Evolutionary conservation across 2,113 vertebrate genomes (phyloP), one percentile per base, ranked within the genome.

Genomic region (Festucalex cinctus): DNA sequence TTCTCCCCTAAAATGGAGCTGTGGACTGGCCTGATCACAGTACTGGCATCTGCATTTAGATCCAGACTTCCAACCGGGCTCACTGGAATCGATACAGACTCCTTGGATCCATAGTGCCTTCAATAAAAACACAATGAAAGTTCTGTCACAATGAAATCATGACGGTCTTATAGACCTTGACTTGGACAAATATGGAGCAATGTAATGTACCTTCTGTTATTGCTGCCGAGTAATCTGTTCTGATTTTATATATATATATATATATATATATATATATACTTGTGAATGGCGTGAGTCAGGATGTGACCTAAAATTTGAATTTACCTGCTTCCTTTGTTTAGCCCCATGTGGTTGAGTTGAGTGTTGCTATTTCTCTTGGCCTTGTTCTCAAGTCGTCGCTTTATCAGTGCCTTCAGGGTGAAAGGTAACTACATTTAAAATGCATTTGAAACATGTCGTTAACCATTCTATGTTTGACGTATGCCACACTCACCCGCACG

Each of bases 1-100:
- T 91, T 94, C 76, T 98, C 94, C 6, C 94, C 95, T 43, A 95
- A 74, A 59, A 98, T 92, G 64, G 96, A 98, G 80, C 93, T 93
- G 70, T 98, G 96, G 71, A 98, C 90, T 0, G 95, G 94, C 68
- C 95, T 88, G 74, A 98, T 77, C 44, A 91, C 83, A 1, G 95
- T 93, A 0, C 92, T 90, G 65, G 83, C 85, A 79, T 94, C 93
- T 0, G 92, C 88, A 0, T 85, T 92, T 19, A 98, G 87, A 69
- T 96, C 94, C 44, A 98, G 80, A 57, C 90, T 93, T 0, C 93
- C 89, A 3, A 83, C 75, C 0, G 77, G 70, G 1, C 78, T 84
- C 20, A 91, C 79, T 0, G 91, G 80, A 8, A 92, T 89, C 5
- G 91, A 86, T 65, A 96, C 81, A 0, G 95, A 97, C 61, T 95